phyloP scores from a whole-genome alignment of 1,140 invertebrate genomes.

The Drosophila serrata region DNA sequence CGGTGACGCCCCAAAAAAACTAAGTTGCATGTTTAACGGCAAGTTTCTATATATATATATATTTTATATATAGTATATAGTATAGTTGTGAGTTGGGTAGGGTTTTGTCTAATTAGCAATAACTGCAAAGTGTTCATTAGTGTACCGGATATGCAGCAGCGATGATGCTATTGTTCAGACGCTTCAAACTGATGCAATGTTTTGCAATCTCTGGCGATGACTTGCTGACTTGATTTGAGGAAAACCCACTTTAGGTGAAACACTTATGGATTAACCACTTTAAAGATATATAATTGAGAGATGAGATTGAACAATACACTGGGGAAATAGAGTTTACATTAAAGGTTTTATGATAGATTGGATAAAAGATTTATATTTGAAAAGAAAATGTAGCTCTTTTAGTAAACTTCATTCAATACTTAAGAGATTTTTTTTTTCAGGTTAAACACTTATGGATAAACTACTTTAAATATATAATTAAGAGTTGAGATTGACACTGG shows the following conservation, averaged over 20 bases:
- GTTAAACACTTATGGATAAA: slow-evolving; percentile 18
- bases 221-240: slow-evolving; percentile 42
- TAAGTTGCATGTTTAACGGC: slow-evolving; percentile 70
- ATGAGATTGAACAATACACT: background rate
- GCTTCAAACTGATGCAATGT: slow-evolving; percentile 38
- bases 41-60: slow-evolving; percentile 3
- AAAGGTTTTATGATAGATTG: no score
- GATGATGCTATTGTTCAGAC: slow-evolving; percentile 76
- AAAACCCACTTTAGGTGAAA: slow-evolving; percentile 34
- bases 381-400: background rate
- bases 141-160: slow-evolving; percentile 74
- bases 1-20: slow-evolving; percentile 65
- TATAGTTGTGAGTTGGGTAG: slow-evolving; percentile 21
- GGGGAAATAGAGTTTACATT: background rate
- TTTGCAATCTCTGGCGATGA: slow-evolving; percentile 44
- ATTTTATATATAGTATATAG: background rate
- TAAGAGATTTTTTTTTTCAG: no score
- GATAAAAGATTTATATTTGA: background rate
- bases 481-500: no score
- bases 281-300: slow-evolving; percentile 7
- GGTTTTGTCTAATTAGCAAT: slow-evolving; percentile 69
- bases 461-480: slow-evolving; percentile 8
- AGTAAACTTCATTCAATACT: background rate
- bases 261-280: slow-evolving; percentile 11
- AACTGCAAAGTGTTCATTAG: slow-evolving; percentile 77